A percentile compares a stretch with the other conserved stretches of the same genome.
Conservation (phyloP, 2,797 vertebrate species). For the Acrossocheilus fasciatus region DNA sequence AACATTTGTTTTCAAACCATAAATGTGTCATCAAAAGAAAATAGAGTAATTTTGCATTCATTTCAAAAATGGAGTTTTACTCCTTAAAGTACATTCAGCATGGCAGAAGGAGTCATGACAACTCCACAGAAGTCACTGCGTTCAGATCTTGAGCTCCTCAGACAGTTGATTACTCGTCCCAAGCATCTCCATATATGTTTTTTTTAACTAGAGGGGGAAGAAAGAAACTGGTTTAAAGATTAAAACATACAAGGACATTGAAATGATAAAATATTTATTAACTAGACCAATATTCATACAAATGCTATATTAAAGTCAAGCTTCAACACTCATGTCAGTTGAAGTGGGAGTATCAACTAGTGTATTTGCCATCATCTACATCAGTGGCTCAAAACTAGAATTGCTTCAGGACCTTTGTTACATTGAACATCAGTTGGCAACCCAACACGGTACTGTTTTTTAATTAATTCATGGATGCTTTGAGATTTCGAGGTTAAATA, state of each 20-base stretch:
- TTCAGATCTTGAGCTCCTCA: background rate
- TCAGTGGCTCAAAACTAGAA: background rate
- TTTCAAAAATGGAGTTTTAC: background rate
- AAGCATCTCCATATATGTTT: conserved; percentile 87
- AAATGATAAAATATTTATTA: background rate
- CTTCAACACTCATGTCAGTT: background rate
- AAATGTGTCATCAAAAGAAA: background rate
- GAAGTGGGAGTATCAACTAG: background rate
- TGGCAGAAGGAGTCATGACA: background rate
- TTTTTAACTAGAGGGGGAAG: conserved; percentile 79
- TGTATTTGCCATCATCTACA: background rate
- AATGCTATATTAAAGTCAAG: background rate
- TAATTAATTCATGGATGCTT: background rate
- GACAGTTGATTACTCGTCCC: conserved; percentile 77
- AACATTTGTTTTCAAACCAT: background rate
- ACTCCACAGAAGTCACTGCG: background rate
- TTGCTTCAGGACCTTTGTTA: background rate
- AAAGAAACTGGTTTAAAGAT: conserved; percentile 7
- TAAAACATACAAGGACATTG: background rate
- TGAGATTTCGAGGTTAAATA: background rate
- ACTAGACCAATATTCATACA: background rate
- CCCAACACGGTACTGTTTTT: background rate
- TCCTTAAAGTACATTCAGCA: conserved; percentile 33
- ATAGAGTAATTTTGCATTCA: background rate
- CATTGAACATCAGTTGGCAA: background rate